Evolutionary conservation across 1,140 invertebrate genomes (phyloP).

Genomic region (Acromyrmex heyeri): DNA sequence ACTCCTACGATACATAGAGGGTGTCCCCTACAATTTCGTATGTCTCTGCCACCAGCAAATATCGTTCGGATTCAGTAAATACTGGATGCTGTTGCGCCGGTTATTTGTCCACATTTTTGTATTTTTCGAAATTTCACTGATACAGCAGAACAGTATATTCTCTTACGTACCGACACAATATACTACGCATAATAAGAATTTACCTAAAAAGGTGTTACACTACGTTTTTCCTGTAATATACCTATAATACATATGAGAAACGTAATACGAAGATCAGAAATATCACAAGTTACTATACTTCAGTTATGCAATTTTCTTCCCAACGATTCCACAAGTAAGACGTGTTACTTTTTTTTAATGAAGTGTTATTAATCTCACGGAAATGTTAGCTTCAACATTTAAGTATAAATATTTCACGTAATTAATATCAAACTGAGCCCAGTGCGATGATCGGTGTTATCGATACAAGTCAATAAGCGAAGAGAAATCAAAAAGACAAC

Average conservation of each 20-base stretch:
- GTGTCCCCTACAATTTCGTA: slow-evolving; percentile 75
- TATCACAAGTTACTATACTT: not conserved
- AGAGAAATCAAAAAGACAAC: slow-evolving; percentile 15
- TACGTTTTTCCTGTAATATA: not conserved
- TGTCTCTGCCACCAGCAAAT: slow-evolving; percentile 70
- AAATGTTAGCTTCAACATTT: not conserved
- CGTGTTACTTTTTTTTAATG: not conserved
- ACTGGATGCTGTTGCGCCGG: slow-evolving; percentile 60
- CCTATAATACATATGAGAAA: not conserved
- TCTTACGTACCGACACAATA: not conserved
- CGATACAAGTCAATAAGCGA: not conserved
- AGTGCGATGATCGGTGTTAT: slow-evolving; percentile 2
- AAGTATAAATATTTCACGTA: not conserved
- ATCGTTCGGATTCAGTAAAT: slow-evolving; percentile 71
- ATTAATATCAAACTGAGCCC: not conserved
- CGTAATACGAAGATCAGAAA: not conserved
- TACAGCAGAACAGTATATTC: not conserved
- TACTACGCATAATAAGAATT: not conserved
- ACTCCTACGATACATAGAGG: slow-evolving; percentile 67
- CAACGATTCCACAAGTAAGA: not conserved
- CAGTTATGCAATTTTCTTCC: not conserved
- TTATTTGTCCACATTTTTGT: slow-evolving; percentile 64
- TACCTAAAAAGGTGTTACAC: not conserved
- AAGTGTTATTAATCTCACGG: not conserved
- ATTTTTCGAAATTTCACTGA: slow-evolving; percentile 38